Evolutionary conservation across 2,888 invertebrate species (phyloP), one percentile per base, ranked within the genome.

Genomic region (Troides oblongomaculatus): DNA sequence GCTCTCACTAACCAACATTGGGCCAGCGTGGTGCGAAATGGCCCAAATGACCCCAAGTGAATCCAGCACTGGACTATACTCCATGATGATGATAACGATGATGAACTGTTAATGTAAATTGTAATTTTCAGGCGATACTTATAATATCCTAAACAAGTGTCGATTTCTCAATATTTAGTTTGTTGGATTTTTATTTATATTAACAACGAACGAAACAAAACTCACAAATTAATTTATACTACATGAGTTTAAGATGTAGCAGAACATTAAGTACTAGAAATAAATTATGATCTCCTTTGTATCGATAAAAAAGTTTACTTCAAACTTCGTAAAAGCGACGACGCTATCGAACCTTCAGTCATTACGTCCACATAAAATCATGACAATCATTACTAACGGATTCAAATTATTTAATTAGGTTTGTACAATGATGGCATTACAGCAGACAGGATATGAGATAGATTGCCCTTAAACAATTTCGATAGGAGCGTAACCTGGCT

Each of bases 351-450:
- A 65, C 70, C 66, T n/a, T 70, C 64, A 46, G 60, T 65, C 62
- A 57, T 58, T 36, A 57, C 57, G 56, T 64, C 64, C 62, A 58
- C 63, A 50, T 71, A 58, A 71, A 69, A 69, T 46, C 43, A 62
- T 53, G 25, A 8, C 64, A 21, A 71, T 72, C 72, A 73, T 81
- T 77, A 80, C 70, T 73, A 75, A 74, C 77, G 74, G 79, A 77
- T 76, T 82, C 80, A 85, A 83, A 87, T 86, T 85, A 86, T 87
- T 85, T 82, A 84, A 84, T 83, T 79, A 75, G 74, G 77, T 81
- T 73, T 74, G 72, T 72, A 77, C 77, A 74, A 73, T 76, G 79
- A 78, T 79, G 79, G 77, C 79, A 83, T 84, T 83, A 82, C 74
- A 73, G 77, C 72, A 74, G 78, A 84, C 84, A 84, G 83, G 81